A percentile compares a stretch with the other conserved stretches of the same genome.
Conservation (phyloP, 2,888 invertebrate genomes). For the Brachypterus glaber region DNA sequence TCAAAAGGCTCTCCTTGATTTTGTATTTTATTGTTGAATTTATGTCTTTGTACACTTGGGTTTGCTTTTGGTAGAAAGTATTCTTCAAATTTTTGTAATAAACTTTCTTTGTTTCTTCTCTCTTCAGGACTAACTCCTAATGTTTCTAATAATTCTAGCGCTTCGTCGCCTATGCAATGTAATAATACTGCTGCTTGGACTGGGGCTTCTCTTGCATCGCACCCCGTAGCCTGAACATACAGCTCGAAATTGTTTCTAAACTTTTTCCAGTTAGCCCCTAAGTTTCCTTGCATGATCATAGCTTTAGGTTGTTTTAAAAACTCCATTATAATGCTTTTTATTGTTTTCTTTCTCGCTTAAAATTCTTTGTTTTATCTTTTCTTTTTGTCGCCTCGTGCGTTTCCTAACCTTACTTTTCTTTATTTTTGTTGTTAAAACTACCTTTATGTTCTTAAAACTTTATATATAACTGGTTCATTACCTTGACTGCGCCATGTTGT, state of each 20-base stretch:
- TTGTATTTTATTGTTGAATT: conserved; percentile 9
- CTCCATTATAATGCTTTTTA: no score
- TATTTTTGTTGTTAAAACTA: no score
- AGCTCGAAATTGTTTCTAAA: neutral
- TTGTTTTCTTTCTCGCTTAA: no score
- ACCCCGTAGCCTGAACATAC: neutral
- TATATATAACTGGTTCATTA: no score
- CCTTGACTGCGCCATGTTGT: no score
- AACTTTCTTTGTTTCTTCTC: neutral
- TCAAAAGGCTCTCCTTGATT: conserved; percentile 4
- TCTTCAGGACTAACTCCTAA: neutral
- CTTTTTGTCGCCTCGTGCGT: no score
- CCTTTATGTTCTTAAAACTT: no score
- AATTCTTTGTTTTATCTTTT: no score
- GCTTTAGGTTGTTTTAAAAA: no score
- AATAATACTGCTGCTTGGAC: neutral
- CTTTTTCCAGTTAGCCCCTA: neutral
- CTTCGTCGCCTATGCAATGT: conserved; percentile 1
- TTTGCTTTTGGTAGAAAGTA: conserved; percentile 18
- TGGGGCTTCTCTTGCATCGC: neutral
- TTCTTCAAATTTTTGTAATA: conserved; percentile 13
- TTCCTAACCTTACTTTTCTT: no score
- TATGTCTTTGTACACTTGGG: conserved; percentile 14
- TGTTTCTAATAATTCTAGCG: conserved; percentile 2
- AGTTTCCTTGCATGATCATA: neutral